These are phyloP conservation scores for Sarcophaga caerulescens DNA, from an alignment of 2,888 invertebrate genomes.

Conservation along the genomic window DNA sequence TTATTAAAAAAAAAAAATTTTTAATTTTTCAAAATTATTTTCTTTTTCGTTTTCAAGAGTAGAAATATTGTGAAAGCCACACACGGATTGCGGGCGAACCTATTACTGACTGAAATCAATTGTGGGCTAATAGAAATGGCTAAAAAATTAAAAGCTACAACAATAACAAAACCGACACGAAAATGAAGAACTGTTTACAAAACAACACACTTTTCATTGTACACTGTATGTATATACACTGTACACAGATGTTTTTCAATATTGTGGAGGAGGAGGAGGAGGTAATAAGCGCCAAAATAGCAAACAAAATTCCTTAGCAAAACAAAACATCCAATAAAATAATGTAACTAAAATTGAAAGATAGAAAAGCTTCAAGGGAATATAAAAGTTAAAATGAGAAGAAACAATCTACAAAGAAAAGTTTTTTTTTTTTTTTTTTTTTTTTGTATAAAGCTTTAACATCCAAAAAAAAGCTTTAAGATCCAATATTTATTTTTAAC, in stretches of 20 bases:
- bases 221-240: background rate
- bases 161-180: background rate
- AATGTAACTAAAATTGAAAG: background rate
- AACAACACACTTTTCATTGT: constrained; percentile 24
- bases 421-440: no score
- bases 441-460: constrained; percentile 15
- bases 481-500: background rate
- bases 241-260: constrained; percentile 36
- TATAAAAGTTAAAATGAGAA: background rate
- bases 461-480: constrained; percentile 12
- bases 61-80: constrained; percentile 61
- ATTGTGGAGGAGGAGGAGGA: background rate
- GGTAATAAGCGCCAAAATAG: background rate
- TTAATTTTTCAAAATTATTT: background rate
- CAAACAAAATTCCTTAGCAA: background rate
- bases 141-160: constrained; percentile 14
- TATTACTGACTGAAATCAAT: constrained; percentile 56
- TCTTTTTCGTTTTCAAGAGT: background rate
- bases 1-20: background rate
- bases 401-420: background rate
- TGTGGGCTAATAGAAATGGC: constrained; percentile 53
- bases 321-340: constrained; percentile 26
- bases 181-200: constrained; percentile 18
- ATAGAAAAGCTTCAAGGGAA: background rate
- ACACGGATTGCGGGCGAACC: constrained; percentile 59